Base-by-base conservation (phyloP, 1,140 invertebrate species). In the Drosophila azteca region DNA sequence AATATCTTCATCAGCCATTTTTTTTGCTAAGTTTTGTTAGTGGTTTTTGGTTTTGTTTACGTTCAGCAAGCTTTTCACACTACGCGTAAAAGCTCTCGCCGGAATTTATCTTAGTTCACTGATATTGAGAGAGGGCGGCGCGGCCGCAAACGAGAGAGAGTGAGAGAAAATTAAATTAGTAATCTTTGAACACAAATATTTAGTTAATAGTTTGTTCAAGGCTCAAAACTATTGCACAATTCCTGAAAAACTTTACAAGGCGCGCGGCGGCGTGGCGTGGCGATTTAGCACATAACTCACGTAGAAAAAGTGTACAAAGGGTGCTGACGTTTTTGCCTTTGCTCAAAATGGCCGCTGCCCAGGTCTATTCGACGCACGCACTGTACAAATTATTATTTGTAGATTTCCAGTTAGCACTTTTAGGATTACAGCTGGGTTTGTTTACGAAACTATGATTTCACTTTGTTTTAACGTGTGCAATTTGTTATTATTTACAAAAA, bases 1-100 rank as follows among this genome's bases (percentile, higher is more conserved):
- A 58, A 92, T 77, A 79, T 92, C 91, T 78, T 87, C 82, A 70
- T 92, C 91, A 15, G 91, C 91, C 91, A 92, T 92, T 71, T 35
- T 9, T 35, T 35, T 11, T 39, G 35, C 9, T 39, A 39, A 39
- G 11, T 39, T 39, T 39, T 39, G 35, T 39, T 11, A 13, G 3
- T 39, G 35, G 74, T 70, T 77, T 71, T 82, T 39, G 35, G 76
- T 70, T 77, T 71, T 82, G 62, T 75, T 77, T 78, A 64, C 53
- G 70, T 79, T 72, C 74, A 48, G 60, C 45, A 76, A 78, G 68
- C 77, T 71, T 49, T 29, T 11, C 45, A 58, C 48, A 24, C 31
- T 6, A 13, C 41, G 54, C 58, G 65, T 61, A 35, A 69, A 71
- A 87, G 77, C 82, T 82, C 62, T 29, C 68, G 41, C 45, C 57